These are phyloP conservation scores for Pelodiscus sinensis DNA, from an alignment of 2,113 vertebrate species.

Conservation along the genomic window DNA sequence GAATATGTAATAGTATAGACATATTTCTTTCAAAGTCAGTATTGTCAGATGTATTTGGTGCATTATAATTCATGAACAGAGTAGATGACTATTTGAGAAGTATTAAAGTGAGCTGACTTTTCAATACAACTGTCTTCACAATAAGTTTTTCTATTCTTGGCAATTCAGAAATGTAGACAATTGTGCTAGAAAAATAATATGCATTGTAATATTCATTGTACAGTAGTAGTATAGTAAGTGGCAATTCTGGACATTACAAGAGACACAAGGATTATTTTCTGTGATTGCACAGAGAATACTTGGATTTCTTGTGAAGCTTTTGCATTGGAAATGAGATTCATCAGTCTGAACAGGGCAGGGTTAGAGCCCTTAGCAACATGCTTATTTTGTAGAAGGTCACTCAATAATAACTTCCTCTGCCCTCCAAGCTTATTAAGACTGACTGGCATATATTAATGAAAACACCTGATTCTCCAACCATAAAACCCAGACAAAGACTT, in stretches of 20 bases:
- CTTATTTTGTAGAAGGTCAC: slow-evolving; percentile 93
- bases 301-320: slow-evolving; percentile 88
- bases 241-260: slow-evolving; percentile 88
- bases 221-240: slow-evolving; percentile 85
- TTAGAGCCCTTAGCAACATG: slow-evolving; percentile 88
- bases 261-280: slow-evolving; percentile 91
- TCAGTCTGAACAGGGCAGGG: slow-evolving; percentile 83
- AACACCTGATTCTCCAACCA: slow-evolving; percentile 92
- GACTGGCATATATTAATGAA: slow-evolving; percentile 93
- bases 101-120: slow-evolving; percentile 91
- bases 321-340: slow-evolving; percentile 90
- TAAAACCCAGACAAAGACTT: slow-evolving; percentile 88
- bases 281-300: slow-evolving; percentile 92
- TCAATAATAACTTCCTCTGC: slow-evolving; percentile 90
- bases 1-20: slow-evolving; percentile 87
- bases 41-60: slow-evolving; percentile 85
- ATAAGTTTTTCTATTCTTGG: slow-evolving; percentile 86
- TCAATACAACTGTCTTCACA: slow-evolving; percentile 89
- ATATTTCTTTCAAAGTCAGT: slow-evolving; percentile 84
- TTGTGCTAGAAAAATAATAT: slow-evolving; percentile 87
- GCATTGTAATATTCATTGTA: slow-evolving; percentile 89
- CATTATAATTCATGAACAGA: slow-evolving; percentile 91
- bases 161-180: slow-evolving; percentile 87
- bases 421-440: slow-evolving; percentile 92
- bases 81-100: slow-evolving; percentile 89